Conservation (phyloP, 2,888 invertebrate genomes). For the Caenorhabditis macrosperma region DNA sequence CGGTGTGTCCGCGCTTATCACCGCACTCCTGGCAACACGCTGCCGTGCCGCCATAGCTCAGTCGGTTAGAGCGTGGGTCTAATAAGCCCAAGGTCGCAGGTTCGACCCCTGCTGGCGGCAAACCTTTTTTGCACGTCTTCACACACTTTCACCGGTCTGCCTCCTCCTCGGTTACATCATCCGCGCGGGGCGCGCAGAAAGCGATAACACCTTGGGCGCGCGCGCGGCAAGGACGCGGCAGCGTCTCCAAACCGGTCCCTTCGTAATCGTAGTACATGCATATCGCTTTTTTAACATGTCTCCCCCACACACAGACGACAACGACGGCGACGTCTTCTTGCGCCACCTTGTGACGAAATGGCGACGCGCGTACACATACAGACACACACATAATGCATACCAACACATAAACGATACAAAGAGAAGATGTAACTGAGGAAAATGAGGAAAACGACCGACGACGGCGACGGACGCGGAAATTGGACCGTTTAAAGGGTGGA, state of each 20-base stretch:
- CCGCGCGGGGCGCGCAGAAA: conserved; percentile 6
- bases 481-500: too few relatives aligned
- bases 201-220: conserved; percentile 53
- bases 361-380: conserved; percentile 7
- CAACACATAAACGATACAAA: conserved; percentile 53
- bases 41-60: conserved; percentile 72
- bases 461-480: too few relatives aligned
- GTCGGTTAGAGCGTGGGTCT: conserved; percentile 79
- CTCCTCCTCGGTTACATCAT: conserved; percentile 45
- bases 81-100: conserved; percentile 80
- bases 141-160: conserved; percentile 19
- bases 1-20: background rate
- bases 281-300: conserved; percentile 40
- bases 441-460: background rate
- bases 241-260: conserved; percentile 33
- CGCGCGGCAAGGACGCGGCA: conserved; percentile 52
- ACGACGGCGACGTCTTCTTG: background rate
- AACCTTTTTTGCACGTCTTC: conserved; percentile 22
- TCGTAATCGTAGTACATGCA: conserved; percentile 54
- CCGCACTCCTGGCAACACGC: background rate
- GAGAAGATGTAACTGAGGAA: conserved; percentile 33
- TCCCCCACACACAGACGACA: too few relatives aligned
- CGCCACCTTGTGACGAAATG: background rate
- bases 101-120: conserved; percentile 80
- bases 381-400: conserved; percentile 49